Base-by-base conservation (phyloP, 2,113 vertebrate genomes). In the Maccullochella peelii region DNA sequence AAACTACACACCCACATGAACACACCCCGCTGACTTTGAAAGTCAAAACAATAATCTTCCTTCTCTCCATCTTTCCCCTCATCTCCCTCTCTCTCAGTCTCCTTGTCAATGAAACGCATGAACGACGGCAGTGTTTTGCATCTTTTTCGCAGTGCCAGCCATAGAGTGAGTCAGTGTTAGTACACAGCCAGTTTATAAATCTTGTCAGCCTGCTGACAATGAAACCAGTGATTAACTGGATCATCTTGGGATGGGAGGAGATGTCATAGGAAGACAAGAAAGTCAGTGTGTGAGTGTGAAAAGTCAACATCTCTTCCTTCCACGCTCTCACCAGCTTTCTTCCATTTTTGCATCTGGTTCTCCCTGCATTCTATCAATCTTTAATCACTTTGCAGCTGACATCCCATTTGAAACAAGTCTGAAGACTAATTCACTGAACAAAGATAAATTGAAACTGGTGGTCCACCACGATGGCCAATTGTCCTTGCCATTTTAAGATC, bases 161-260 rank as follows among this genome's bases (percentile, higher is more conserved):
- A 42, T 0, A 80, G 55, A 82, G 57, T 85, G 89, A 85, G 61
- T 87, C 92, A 88, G 88, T 88, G 84, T 91, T 88, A 75, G 70
- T 59, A 77, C 73, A 79, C 84, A 52, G 77, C 76, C 82, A 80
- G 75, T 88, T 89, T 86, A 86, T 74, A 77, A 84, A 83, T 50
- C 40, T 86, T 42, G 79, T 68, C 8, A n/a, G 50, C 67, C 38
- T 5, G 1, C 36, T 73, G 69, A 92, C 91, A 92, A 75, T 87
- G 88, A 89, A 89, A 83, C 73, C 86, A 87, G 80, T 91, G 84
- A 92, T 91, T 80, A 89, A 84, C 52, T 57, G 84, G 73, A 86
- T 86, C 70, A 33, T 61, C 61, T 68, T n/a, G 77, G 69, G 83
- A 77, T 84, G 88, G 78, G 82, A 75, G 85, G 83, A 61, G 83